Conservation (phyloP, 2,797 vertebrate genomes). For the Decapterus maruadsi region DNA sequence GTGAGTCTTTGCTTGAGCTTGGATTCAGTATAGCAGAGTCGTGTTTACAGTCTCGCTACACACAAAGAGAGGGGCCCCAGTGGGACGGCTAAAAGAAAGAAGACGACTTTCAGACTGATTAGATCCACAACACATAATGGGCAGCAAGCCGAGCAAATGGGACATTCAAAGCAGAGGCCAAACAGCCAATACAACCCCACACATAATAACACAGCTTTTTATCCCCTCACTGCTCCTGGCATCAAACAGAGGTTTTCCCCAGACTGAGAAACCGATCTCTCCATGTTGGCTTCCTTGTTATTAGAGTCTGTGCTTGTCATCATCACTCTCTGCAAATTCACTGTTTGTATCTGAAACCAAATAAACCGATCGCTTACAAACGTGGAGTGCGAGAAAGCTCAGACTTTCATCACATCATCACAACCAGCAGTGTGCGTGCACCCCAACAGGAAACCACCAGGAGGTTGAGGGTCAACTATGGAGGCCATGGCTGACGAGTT, state of each 20-base stretch:
- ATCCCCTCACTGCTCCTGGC: constrained; percentile 53
- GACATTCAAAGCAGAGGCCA: constrained; percentile 74
- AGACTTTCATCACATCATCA: neutral
- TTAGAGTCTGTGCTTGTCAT: constrained; percentile 56
- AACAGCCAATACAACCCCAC: constrained; percentile 69
- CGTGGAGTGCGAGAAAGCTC: constrained; percentile 1
- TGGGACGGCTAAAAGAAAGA: constrained; percentile 41
- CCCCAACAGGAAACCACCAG: constrained; percentile 54
- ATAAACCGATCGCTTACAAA: constrained; percentile 24
- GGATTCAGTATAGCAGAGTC: neutral
- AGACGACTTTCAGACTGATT: constrained; percentile 61
- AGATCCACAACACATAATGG: constrained; percentile 69
- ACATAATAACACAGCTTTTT: constrained; percentile 67
- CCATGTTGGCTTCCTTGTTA: constrained; percentile 62
- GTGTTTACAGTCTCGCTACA: constrained; percentile 28
- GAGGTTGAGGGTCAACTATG: constrained; percentile 55
- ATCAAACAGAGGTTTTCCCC: constrained; percentile 52
- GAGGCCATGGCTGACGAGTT: constrained; percentile 52
- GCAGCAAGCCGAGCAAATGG: constrained; percentile 64
- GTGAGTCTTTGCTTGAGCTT: constrained; percentile 19
- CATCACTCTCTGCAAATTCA: constrained; percentile 43
- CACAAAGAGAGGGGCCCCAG: constrained; percentile 23
- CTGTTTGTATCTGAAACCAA: constrained; percentile 30
- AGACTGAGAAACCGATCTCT: constrained; percentile 62
- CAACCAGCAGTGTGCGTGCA: constrained; percentile 31